A percentile compares a stretch with the other conserved stretches of the same genome.
These are phyloP conservation scores for Margarornis squamiger DNA, from an alignment of 2,797 vertebrate genomes.

Conservation along the genomic window DNA sequence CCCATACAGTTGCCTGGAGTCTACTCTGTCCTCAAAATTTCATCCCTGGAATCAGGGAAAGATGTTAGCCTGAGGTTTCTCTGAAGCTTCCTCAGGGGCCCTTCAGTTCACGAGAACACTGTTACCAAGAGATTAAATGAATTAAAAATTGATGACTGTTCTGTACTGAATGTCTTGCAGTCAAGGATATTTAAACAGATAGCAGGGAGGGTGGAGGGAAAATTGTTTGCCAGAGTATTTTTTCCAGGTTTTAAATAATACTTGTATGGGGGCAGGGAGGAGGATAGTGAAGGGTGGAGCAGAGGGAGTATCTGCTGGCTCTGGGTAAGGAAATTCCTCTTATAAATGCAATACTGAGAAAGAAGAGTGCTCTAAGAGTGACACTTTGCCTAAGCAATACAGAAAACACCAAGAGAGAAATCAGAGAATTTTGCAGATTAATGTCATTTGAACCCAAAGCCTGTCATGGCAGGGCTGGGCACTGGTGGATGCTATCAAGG, in stretches of 20 bases:
- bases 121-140: slow-evolving; percentile 74
- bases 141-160: slow-evolving; percentile 79
- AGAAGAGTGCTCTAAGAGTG: background rate
- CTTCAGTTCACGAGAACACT: slow-evolving; percentile 71
- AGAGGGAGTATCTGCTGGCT: background rate
- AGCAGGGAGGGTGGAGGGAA: slow-evolving; percentile 26
- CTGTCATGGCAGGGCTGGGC: background rate
- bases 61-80: slow-evolving; percentile 56
- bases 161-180: slow-evolving; percentile 70
- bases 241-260: slow-evolving; percentile 53
- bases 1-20: background rate
- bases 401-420: background rate
- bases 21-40: slow-evolving; percentile 11
- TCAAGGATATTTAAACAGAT: slow-evolving; percentile 75
- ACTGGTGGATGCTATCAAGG: background rate
- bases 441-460: background rate
- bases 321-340: slow-evolving; percentile 15
- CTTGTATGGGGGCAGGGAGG: background rate
- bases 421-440: background rate
- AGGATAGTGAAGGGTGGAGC: background rate
- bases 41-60: slow-evolving; percentile 23
- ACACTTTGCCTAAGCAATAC: background rate
- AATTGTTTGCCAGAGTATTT: slow-evolving; percentile 14
- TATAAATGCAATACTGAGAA: background rate
- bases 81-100: slow-evolving; percentile 65